These are phyloP conservation scores for Tethya wilhelma DNA, from an alignment of 37 sponge, comb jelly and placozoan genomes.

Conservation along the genomic window DNA sequence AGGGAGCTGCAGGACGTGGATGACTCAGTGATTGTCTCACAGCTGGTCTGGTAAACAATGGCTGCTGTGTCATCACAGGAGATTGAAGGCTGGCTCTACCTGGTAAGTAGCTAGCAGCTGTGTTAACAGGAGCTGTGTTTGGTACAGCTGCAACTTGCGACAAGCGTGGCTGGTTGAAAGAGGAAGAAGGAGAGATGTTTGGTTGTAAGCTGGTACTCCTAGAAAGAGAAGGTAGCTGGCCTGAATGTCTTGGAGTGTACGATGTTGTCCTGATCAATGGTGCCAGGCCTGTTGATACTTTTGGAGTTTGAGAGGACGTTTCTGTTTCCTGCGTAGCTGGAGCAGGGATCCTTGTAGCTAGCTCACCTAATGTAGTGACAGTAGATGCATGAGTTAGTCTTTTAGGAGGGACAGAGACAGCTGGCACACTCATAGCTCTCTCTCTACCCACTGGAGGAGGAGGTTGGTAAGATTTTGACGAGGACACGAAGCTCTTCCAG, in stretches of 20 bases:
- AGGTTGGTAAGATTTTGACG: too few relatives aligned
- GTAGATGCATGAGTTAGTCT: too few relatives aligned
- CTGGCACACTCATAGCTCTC: neutral
- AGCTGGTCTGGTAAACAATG: neutral
- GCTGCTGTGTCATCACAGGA: neutral
- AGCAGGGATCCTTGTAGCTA: neutral
- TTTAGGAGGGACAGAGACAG: neutral
- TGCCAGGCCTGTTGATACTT: neutral
- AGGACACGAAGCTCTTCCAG: slow-evolving; percentile 51
- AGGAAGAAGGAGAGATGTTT: neutral
- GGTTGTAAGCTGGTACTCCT: neutral
- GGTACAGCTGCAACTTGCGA: neutral
- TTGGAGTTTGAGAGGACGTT: neutral
- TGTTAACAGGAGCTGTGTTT: slow-evolving; percentile 6
- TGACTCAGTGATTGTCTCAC: too few relatives aligned
- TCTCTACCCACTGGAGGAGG: neutral
- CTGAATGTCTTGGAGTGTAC: neutral
- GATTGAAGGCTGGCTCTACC: neutral
- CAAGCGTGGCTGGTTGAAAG: neutral
- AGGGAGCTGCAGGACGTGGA: neutral
- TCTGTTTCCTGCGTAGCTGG: too few relatives aligned
- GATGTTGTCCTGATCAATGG: neutral
- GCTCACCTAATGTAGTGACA: neutral
- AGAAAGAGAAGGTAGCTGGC: neutral
- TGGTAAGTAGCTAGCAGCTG: neutral